These are phyloP conservation scores for Tringa solitaria DNA, from an alignment of 2,113 vertebrate genomes.

Conservation along the genomic window DNA sequence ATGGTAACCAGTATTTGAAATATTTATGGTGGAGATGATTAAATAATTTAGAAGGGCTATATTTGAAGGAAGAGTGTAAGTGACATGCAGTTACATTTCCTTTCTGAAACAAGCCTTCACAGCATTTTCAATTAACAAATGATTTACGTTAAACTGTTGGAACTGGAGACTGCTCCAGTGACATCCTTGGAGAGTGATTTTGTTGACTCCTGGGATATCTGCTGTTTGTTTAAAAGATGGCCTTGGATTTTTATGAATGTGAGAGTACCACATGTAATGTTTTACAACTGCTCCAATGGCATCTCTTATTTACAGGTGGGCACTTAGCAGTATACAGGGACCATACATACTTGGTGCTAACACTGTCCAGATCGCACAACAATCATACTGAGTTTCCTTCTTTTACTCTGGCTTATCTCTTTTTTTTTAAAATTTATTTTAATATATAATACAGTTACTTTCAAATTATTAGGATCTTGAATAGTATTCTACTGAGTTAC, in stretches of 20 bases:
- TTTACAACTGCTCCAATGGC: background rate
- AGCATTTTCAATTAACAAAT: constrained; percentile 21
- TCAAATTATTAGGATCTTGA: background rate
- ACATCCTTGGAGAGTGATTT: constrained; percentile 41
- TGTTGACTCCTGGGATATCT: constrained; percentile 14
- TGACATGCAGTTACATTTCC: background rate
- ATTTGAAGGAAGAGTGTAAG: background rate
- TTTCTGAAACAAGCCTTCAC: constrained; percentile 12
- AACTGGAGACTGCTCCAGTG: background rate
- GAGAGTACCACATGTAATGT: background rate
- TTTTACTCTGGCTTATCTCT: background rate
- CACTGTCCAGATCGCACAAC: background rate
- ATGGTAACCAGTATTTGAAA: background rate
- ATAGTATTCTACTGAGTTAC: background rate
- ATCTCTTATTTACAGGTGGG: constrained; percentile 29
- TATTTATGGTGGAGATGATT: background rate
- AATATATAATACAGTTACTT: background rate
- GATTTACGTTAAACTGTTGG: constrained; percentile 19
- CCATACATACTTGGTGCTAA: background rate
- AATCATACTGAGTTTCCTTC: background rate
- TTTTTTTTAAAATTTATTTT: background rate
- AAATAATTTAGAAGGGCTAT: background rate
- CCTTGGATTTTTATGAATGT: constrained; percentile 20
- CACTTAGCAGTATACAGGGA: background rate
- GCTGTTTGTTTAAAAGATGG: constrained; percentile 39